These are phyloP conservation scores for Diadumene lineata DNA, from an alignment of 92 coral and sea anemone genomes.

Conservation along the genomic window DNA sequence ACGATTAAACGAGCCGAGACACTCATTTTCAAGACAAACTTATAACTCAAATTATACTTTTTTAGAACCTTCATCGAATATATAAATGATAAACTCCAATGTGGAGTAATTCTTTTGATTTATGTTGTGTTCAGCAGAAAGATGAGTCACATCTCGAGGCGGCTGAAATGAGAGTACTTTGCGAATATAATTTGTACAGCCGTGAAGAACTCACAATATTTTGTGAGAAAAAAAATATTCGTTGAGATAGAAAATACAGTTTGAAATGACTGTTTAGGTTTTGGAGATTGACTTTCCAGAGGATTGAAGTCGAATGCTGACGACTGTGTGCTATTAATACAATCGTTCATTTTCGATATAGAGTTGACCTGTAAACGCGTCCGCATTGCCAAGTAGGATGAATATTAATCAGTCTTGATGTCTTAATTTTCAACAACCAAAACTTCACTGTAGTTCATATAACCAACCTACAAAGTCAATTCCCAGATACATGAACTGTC, in stretches of 20 bases:
- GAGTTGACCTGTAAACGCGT: slow-evolving; percentile 44
- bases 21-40: background rate
- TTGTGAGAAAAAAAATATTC: too few relatives aligned
- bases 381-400: slow-evolving; percentile 61
- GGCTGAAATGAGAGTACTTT: slow-evolving; percentile 36
- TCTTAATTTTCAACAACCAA: slow-evolving; percentile 16
- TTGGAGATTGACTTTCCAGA: background rate
- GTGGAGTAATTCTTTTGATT: background rate
- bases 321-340: slow-evolving; percentile 40
- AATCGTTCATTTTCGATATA: slow-evolving; percentile 89
- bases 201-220: too few relatives aligned
- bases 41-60: background rate
- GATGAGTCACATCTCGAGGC: slow-evolving; percentile 1
- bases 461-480: background rate
- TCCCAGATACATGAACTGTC: background rate
- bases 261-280: background rate
- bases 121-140: slow-evolving; percentile 13
- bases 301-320: background rate
- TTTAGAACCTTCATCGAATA: background rate
- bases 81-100: background rate
- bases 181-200: slow-evolving; percentile 48
- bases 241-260: too few relatives aligned
- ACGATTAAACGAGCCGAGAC: slow-evolving; percentile 23
- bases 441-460: slow-evolving; percentile 1
- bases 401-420: slow-evolving; percentile 26